phyloP scores from a whole-genome alignment of 2,888 invertebrate genomes.

The Pollenia angustigena region DNA sequence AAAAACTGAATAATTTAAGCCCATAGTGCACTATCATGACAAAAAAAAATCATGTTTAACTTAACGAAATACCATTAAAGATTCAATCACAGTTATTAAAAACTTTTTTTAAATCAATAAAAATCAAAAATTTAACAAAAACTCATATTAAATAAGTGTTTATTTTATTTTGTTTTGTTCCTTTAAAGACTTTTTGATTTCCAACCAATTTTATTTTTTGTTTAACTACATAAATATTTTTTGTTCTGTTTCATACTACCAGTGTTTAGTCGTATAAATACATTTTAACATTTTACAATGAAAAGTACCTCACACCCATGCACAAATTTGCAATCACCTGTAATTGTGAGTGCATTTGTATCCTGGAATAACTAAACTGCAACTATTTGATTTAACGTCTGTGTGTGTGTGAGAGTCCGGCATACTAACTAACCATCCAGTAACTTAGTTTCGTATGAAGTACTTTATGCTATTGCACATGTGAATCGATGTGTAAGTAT shows the following conservation, averaged over 20 bases:
- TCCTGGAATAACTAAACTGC: slow-evolving; percentile 12
- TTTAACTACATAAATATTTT: slow-evolving; percentile 58
- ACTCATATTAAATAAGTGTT: too few species aligned
- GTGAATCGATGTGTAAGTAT: slow-evolving; percentile 14
- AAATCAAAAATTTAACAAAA: neutral
- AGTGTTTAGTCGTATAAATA: slow-evolving; percentile 27
- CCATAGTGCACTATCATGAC: too few species aligned
- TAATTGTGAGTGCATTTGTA: slow-evolving; percentile 19
- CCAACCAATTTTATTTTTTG: slow-evolving; percentile 22
- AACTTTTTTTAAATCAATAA: slow-evolving; percentile 23
- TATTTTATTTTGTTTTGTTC: neutral
- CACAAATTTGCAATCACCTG: slow-evolving; percentile 16
- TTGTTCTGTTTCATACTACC: neutral
- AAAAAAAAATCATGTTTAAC: neutral
- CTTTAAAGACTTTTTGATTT: neutral
- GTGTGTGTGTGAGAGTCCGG: neutral
- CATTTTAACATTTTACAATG: slow-evolving; percentile 3
- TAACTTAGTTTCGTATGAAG: slow-evolving; percentile 28
- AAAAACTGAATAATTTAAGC: too few species aligned
- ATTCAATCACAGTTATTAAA: slow-evolving; percentile 47
- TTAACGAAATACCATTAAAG: neutral
- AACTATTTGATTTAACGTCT: slow-evolving; percentile 28
- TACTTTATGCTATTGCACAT: slow-evolving; percentile 30
- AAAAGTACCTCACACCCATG: slow-evolving; percentile 6
- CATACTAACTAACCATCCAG: slow-evolving; percentile 22